Evolutionary conservation across 2,888 invertebrate genomes (phyloP), one percentile per base, ranked within the genome.

Genomic region (Aphodius granarius): DNA sequence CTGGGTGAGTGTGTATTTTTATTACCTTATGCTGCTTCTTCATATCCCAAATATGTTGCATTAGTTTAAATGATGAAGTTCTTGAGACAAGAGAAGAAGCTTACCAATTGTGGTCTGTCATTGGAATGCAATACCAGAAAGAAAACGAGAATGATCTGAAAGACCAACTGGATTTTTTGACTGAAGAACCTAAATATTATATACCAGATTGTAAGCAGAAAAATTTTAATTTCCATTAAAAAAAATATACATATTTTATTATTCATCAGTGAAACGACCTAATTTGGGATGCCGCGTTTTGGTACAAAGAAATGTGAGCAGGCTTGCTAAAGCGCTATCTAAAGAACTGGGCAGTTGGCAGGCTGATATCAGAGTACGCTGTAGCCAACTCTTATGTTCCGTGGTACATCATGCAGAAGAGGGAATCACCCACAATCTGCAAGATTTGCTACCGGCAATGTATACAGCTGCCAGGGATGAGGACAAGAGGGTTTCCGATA

Each of bases 101-200:
- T 0, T 85, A 86, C 0, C 86, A 88, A 0, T 85, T 93, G 0
- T 97, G 96, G 96, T 84, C 89, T 0, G 88, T 91, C 80, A 91
- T 93, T 79, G 98, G 98, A 0, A 85, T 91, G 63, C 92, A 93
- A 80, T 98, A 93, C 86, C 91, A 94, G 86, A 89, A 91, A 65
- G 98, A 98, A 86, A 98, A 98, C 86, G 94, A 97, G 82, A 91
- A 92, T 66, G 96, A 97, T 77, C 87, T 97, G 0, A 96, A 95
- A 84, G 94, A 96, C 84, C 92, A 93, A 85, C 86, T 94, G 72
- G 95, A 97, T 86, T 95, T 94, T 85, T 89, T 93, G 6, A 90
- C 90, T 75, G 89, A 91, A 73, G 87, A 89, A 2, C 92, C 93
- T 0, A 83, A 88, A 3, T 93, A 96, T 84, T 97, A 97, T 87